Evolutionary conservation across 2,797 vertebrate genomes (phyloP), one percentile per base, ranked within the genome.

Genomic region (Phrynocephalus vlangalii): DNA sequence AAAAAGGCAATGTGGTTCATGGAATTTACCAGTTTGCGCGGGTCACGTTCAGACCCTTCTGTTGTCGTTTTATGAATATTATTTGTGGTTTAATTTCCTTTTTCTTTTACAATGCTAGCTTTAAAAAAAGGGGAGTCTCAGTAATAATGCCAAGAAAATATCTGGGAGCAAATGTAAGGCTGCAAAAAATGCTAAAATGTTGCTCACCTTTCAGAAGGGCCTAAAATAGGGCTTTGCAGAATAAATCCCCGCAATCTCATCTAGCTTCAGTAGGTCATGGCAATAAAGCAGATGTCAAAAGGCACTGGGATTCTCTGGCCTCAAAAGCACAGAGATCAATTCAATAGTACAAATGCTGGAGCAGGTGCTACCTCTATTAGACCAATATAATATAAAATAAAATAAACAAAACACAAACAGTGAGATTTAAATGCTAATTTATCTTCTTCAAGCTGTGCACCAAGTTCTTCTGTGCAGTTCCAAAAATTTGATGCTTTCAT

Each of bases 1-100:
- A 10, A 9, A 9, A 20, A 80, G 24, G 76, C 86, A 73, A 70
- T 7, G 30, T 26, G 16, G 71, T 26, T 24, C n/a, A 4, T 0
- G 28, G 20, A 16, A n/a, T 60, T 91, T 88, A 90, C 5, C 73
- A 82, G 50, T 81, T 79, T 67, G 71, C 83, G 4, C 80, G 44
- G 66, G 38, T 68, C 30, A 15, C 11, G 68, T 68, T 72, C 79
- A 60, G 79, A 22, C 22, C 68, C 75, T n/a, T 76, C 63, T 75
- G 81, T 86, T 78, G 84, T 80, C 30, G 0, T 85, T 95, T 93
- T 93, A 95, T 79, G 76, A 90, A 80, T 50, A 94, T 72, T 84
- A 88, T 91, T 94, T 84, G 88, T 77, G 28, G 78, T 92, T 95
- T 93, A 87, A 94, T 95, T 85, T 76, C 90, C 91, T 83, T 28